Percentiles rank a stretch among this genome's conserved stretches.
Conservation (phyloP, 2,113 vertebrate species). For the Corythoichthys intestinalis region DNA sequence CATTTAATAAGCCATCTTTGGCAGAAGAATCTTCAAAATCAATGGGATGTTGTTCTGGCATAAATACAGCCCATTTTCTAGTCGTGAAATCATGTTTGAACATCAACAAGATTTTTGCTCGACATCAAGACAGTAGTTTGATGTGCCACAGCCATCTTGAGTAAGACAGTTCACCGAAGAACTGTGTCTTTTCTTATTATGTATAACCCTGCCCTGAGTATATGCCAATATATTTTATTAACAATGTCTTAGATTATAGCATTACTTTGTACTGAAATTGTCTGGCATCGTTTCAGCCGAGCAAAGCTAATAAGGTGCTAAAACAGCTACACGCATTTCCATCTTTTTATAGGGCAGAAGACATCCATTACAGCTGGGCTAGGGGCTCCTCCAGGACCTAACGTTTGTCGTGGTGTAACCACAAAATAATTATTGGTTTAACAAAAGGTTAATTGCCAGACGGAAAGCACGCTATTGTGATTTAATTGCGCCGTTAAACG, state of each 20-base stretch:
- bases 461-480: constrained; percentile 64
- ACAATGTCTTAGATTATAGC: not conserved
- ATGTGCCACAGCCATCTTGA: not conserved
- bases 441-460: constrained; percentile 76
- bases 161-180: not conserved
- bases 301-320: constrained; percentile 58
- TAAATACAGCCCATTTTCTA: not conserved
- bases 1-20: not conserved
- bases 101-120: not conserved
- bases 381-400: constrained; percentile 63
- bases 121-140: not conserved
- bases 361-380: constrained; percentile 65
- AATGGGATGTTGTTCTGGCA: not conserved
- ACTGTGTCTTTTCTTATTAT: not conserved
- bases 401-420: constrained; percentile 62
- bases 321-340: constrained; percentile 46
- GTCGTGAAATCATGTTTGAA: not conserved
- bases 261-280: constrained; percentile 38
- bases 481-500: constrained; percentile 75
- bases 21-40: not conserved
- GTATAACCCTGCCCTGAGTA: not conserved
- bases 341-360: constrained; percentile 58
- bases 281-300: constrained; percentile 54
- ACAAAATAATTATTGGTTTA: constrained; percentile 76
- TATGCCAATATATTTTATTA: not conserved